A percentile compares a stretch with the other conserved stretches of the same genome.
phyloP scores from a whole-genome alignment of 2,113 vertebrate genomes.

The Cervus canadensis region DNA sequence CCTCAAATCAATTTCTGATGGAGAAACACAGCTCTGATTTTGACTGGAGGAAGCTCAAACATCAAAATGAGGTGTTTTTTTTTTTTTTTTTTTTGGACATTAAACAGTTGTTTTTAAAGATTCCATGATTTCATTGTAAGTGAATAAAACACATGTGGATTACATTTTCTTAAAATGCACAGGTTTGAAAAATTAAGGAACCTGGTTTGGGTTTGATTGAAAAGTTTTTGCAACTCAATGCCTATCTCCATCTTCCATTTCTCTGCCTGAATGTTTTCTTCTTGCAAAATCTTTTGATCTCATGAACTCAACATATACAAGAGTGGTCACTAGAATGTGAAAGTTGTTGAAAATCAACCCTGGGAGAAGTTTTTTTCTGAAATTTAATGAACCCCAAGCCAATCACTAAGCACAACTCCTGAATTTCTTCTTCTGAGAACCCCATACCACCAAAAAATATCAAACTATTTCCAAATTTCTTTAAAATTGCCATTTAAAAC shows the following conservation, averaged over 20 bases:
- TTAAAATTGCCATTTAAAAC: constrained; percentile 19
- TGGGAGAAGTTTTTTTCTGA: neutral
- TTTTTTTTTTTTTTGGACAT: constrained; percentile 35
- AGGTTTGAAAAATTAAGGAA: constrained; percentile 53
- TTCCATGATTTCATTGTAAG: constrained; percentile 44
- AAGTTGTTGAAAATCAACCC: neutral
- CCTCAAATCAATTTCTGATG: constrained; percentile 61
- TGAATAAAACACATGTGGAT: constrained; percentile 61
- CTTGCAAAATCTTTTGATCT: neutral
- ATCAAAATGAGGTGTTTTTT: constrained; percentile 1
- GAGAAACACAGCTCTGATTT: constrained; percentile 36
- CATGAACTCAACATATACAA: neutral
- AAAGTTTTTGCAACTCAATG: neutral
- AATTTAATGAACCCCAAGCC: neutral
- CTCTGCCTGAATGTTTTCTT: neutral
- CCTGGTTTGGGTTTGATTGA: constrained; percentile 38
- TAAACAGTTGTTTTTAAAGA: constrained; percentile 54
- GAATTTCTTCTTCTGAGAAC: neutral
- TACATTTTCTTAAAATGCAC: constrained; percentile 62
- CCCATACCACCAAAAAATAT: neutral
- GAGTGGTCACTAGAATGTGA: neutral
- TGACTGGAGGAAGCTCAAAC: constrained; percentile 3
- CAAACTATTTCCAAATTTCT: neutral
- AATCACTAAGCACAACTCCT: neutral
- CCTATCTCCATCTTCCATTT: neutral